Percentiles rank a stretch among this genome's conserved stretches.
phyloP scores from a whole-genome alignment of 2,888 invertebrate species.

The Zygogramma bicolorata region DNA sequence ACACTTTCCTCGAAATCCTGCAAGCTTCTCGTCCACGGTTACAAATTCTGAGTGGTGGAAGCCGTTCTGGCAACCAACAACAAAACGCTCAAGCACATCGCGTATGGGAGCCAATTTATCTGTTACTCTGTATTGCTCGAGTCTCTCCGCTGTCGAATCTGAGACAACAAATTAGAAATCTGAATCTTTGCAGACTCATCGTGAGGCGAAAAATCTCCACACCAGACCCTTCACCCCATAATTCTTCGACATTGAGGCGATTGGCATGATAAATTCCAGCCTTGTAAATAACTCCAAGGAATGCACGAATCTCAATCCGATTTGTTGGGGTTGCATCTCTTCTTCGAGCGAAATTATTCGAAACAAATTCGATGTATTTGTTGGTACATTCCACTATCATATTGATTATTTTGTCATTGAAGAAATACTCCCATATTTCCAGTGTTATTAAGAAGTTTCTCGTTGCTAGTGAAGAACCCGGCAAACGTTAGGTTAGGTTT shows the following conservation, averaged over 20 bases:
- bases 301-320: not conserved
- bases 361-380: constrained; percentile 45
- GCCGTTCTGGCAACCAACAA: constrained; percentile 50
- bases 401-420: constrained; percentile 46
- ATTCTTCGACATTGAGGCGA: constrained; percentile 14
- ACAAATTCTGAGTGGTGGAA: no score
- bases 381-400: constrained; percentile 51
- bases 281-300: constrained; percentile 3
- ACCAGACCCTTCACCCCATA: constrained; percentile 23
- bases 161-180: constrained; percentile 42
- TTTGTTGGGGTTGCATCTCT: not conserved
- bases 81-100: constrained; percentile 54
- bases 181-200: constrained; percentile 8
- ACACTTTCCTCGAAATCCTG: constrained; percentile 53
- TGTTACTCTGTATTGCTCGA: constrained; percentile 20
- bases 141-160: constrained; percentile 47
- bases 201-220: constrained; percentile 22
- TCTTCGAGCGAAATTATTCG: not conserved
- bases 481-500: constrained; percentile 9
- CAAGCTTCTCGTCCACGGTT: constrained; percentile 55
- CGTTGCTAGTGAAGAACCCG: constrained; percentile 3
- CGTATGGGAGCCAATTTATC: constrained; percentile 52
- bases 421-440: constrained; percentile 48
- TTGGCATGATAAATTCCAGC: constrained; percentile 13
- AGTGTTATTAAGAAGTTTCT: no score